Percentiles rank a stretch among this genome's conserved stretches.
phyloP scores from a whole-genome alignment of 2,113 vertebrate species.

The Eptesicus fuscus region DNA sequence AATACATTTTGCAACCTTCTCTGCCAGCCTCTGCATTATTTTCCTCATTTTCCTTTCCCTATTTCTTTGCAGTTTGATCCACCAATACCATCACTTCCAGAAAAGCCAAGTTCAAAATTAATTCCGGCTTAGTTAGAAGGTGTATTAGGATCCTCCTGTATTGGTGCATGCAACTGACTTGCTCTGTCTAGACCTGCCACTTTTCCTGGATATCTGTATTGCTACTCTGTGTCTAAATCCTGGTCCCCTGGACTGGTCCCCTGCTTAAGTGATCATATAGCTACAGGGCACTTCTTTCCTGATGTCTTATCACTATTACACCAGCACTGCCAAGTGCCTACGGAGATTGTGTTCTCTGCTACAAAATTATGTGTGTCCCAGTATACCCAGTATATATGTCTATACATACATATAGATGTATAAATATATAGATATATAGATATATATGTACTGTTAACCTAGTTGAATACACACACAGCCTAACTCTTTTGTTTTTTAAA shows the following conservation, averaged over 20 bases:
- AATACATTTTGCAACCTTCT: background rate
- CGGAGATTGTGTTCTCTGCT: background rate
- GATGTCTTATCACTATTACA: background rate
- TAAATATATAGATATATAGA: too few relatives aligned
- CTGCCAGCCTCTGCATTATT: background rate
- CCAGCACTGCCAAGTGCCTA: background rate
- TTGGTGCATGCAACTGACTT: background rate
- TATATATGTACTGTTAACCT: background rate
- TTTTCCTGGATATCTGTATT: background rate
- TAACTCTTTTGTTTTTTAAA: background rate
- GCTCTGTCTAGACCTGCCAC: background rate
- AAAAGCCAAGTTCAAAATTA: background rate
- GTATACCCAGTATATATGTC: too few relatives aligned
- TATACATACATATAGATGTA: too few relatives aligned
- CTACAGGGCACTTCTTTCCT: background rate
- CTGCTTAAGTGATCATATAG: background rate
- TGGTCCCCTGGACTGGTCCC: background rate
- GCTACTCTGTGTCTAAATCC: background rate
- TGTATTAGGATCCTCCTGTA: background rate
- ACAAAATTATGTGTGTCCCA: background rate
- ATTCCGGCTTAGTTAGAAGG: background rate
- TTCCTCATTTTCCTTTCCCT: background rate
- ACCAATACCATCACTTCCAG: background rate
- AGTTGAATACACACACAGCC: background rate
- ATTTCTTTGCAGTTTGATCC: background rate